Evolutionary conservation across 2,888 invertebrate genomes (phyloP), one percentile per base, ranked within the genome.

Genomic region (Drosophila anceps): DNA sequence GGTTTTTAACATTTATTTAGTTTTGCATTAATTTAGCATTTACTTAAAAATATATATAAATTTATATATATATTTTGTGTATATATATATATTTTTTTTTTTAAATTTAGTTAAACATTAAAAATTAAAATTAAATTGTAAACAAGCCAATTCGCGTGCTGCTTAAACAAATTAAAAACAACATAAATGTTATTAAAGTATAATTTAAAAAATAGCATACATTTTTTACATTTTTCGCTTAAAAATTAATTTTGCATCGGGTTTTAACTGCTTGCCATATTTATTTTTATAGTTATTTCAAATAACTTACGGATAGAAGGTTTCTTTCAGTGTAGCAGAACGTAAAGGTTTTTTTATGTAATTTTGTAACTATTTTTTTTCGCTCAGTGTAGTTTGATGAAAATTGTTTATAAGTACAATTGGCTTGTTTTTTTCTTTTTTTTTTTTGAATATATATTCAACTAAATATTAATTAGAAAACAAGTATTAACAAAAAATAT

Each of bases 401-500:
- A 57, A 69, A 55, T 54, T 73, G 77, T 55, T 60, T 35, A 64
- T 88, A 85, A 85, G 89, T 85, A 89, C 89, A 85, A 89, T 87
- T 85, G 85, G 89, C 88, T 85, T 85, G 87, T 72, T 72, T 46
- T 70, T 18, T 10, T 50, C 18, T 66, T 66, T 51, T 65, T 35
- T 66, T 61, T 61, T 65, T 63, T 65, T 71, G 50, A 50, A 50
- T 50, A 18, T 31, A 33, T 69, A 83, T 88, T 82, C 58, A 84
- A 76, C 84, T 85, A 85, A 84, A 84, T 84, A 85, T 85, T 81
- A 90, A 88, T 85, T 82, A 85, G 79, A 89, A 89, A 90, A 90
- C 90, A 85, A 89, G 76, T 84, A 80, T 90, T 90, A 89, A 89
- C 91, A 90, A 89, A 90, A 50, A 89, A 87, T 90, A 74, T 84